Conservation (phyloP, 92 coral and sea anemone genomes). For the Pocillopora meandrina region DNA sequence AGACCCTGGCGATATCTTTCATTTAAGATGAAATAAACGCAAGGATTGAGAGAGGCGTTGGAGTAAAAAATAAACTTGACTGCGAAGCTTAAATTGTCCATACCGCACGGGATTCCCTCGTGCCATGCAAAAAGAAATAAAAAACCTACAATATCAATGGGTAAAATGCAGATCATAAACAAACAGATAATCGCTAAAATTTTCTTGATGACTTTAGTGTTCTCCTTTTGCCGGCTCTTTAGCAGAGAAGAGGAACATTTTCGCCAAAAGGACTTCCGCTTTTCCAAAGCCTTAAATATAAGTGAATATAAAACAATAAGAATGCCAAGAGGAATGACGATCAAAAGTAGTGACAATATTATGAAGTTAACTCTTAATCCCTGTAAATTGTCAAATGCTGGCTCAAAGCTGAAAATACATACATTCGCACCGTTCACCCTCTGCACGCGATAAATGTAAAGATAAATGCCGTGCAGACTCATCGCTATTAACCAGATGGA, state of each 20-base stretch:
- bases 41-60: conserved; percentile 41
- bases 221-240: conserved; percentile 27
- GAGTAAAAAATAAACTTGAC: conserved; percentile 39
- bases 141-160: conserved; percentile 19
- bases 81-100: conserved; percentile 25
- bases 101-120: conserved; percentile 29
- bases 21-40: conserved; percentile 39
- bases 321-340: conserved; percentile 30
- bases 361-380: conserved; percentile 14
- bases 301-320: conserved; percentile 25
- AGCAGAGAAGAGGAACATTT: neutral
- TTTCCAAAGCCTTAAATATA: conserved; percentile 6
- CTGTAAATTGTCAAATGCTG: conserved; percentile 13
- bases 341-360: conserved; percentile 10
- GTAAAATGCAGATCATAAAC: conserved; percentile 30
- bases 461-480: conserved; percentile 20
- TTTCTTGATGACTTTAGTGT: neutral
- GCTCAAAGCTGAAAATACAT: conserved; percentile 50
- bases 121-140: conserved; percentile 15
- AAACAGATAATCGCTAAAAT: conserved; percentile 34
- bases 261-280: conserved; percentile 3
- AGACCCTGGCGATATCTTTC: conserved; percentile 47
- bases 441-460: conserved; percentile 24
- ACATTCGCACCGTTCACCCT: neutral
- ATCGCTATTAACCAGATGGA: conserved; percentile 44